Evolutionary conservation across 1,140 invertebrate genomes (phyloP), one percentile per base, ranked within the genome.

Genomic region (Leptopilina boulardi): DNA sequence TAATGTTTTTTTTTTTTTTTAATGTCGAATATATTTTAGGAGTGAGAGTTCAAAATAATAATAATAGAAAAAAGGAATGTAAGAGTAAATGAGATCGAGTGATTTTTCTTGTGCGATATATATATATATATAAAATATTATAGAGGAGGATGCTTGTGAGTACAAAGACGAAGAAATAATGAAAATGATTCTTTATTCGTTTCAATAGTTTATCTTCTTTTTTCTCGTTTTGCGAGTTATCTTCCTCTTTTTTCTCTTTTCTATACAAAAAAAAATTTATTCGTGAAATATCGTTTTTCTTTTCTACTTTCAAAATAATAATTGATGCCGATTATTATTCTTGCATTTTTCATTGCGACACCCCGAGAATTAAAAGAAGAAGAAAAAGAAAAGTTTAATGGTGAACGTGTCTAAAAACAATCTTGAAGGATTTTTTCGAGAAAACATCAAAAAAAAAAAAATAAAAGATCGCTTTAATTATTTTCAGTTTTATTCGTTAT

Each of bases 271-370:
- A 30, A 79, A 77, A 77, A 41, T 23, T 71, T 81, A 81, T 74
- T 73, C 82, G 70, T 82, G 71, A 83, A 82, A 86, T 72, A 41
- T 18, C 21, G 3, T 34, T 26, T 30, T 74, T 73, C 83, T 84
- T 84, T 85, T 78, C 77, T 81, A 81, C 77, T 85, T 85, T 78
- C 81, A 80, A 84, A 81, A 83, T 85, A 83, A 83, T 82, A 66
- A 34, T 34, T 73, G 59, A 59, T 59, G 56, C 56, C 56, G 21
- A 81, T 80, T 82, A 84, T 78, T 79, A 82, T 83, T 82, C 73
- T 83, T 84, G 82, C 44, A 21, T 75, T 78, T 73, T 77, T 79
- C 54, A 74, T 75, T 75, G 18, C 30, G 13, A 15, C 30, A 75
- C 34, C 72, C 23, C 23, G 26, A 66, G 54, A 38, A 38, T 23